Conservation (phyloP, 1,140 invertebrate genomes). For the Calliopsis andreniformis region DNA sequence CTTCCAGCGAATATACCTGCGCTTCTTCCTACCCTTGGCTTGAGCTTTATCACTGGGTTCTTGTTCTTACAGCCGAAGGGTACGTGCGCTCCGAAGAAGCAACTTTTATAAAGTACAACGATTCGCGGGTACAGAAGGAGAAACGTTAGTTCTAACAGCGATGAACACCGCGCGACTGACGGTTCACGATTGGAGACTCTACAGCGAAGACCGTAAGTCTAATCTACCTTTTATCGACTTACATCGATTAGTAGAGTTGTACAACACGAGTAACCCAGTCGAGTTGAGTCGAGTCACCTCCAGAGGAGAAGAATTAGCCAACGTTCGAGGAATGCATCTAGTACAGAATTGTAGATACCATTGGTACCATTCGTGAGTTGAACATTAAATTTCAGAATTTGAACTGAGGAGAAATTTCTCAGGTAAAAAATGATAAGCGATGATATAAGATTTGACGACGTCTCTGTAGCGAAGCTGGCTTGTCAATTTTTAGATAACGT, state of each 20-base stretch:
- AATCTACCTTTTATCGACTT: constrained; percentile 77
- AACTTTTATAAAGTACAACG: background rate
- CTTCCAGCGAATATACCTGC: background rate
- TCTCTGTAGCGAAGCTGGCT: no score
- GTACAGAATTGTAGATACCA: no score
- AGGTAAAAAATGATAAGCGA: no score
- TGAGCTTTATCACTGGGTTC: background rate
- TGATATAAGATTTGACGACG: no score
- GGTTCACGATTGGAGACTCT: constrained; percentile 49
- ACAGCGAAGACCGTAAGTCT: constrained; percentile 57
- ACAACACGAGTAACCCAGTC: constrained; percentile 16
- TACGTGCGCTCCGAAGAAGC: background rate
- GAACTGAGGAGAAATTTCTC: no score
- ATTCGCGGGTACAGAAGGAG: background rate
- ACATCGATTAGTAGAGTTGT: constrained; percentile 44
- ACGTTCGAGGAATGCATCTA: background rate
- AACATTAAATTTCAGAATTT: no score
- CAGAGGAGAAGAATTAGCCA: constrained; percentile 14
- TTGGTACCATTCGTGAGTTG: no score
- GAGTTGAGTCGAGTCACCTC: constrained; percentile 9
- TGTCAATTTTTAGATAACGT: no score
- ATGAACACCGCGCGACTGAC: constrained; percentile 72
- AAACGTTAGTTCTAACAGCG: constrained; percentile 39
- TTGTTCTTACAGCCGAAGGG: background rate
- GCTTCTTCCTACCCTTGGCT: background rate